Conservation (phyloP, 1,140 invertebrate species). For the Elymnias hypermnestra region DNA sequence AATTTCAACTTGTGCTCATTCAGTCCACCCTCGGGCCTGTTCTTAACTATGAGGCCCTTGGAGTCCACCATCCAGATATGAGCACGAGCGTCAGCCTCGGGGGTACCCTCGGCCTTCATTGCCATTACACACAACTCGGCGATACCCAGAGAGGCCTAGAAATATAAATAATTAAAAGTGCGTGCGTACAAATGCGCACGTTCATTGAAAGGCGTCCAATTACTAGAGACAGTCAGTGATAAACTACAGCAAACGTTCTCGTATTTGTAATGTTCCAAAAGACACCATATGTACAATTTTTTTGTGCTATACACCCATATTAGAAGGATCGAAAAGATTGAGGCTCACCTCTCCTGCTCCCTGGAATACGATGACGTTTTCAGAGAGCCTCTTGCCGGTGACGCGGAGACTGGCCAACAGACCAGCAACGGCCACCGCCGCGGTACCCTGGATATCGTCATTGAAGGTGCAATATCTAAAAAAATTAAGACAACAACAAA, state of each 20-base stretch:
- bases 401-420: constrained; percentile 88
- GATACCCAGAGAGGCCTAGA: constrained; percentile 89
- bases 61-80: constrained; percentile 87
- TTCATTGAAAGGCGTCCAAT: no score
- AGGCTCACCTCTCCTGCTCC: constrained; percentile 89
- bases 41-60: constrained; percentile 83
- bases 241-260: no score
- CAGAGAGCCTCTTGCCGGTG: constrained; percentile 85
- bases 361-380: constrained; percentile 93
- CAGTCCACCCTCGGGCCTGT: constrained; percentile 84
- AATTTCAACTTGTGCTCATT: constrained; percentile 86
- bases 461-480: constrained; percentile 93
- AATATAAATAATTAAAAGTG: constrained; percentile 15
- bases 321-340: neutral
- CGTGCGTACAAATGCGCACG: no score
- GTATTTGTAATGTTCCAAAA: no score
- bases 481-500: no score
- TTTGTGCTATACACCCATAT: no score
- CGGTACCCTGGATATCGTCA: constrained; percentile 96
- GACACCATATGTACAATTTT: no score
- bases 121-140: constrained; percentile 91
- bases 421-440: constrained; percentile 93
- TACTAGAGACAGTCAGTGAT: no score
- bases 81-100: constrained; percentile 81
- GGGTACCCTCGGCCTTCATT: constrained; percentile 88